Evolutionary conservation across 2,797 vertebrate genomes (phyloP), one percentile per base, ranked within the genome.

Genomic region (Enteromius trimaculatus): DNA sequence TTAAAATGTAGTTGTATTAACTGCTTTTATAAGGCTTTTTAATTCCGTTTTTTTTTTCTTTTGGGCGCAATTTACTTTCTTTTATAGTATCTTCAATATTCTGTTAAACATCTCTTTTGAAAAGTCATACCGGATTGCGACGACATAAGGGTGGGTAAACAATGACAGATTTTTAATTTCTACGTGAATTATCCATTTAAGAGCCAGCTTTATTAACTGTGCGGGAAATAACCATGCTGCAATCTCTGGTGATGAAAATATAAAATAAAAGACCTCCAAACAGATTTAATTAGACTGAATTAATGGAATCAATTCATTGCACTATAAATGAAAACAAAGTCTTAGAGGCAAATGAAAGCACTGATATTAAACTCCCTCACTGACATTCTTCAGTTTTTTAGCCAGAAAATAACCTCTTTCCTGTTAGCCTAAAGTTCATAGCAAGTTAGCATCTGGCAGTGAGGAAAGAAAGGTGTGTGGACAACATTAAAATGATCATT

Each of bases 401-500:
- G 26, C 42, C 29, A 42, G 60, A 82, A 64, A 66, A 75, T 7
- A 65, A 5, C 9, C 71, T 10, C n/a, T 75, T 26, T 72, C 0
- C 3, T 17, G 9, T 65, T 37, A 74, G 14, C 29, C 21, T 51
- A 6, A 68, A 11, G 14, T 44, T 13, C n/a, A 39, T 76, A 68
- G 47, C 62, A 31, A 47, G 23, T 42, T 76, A 68, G 70, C 10
- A 51, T n/a, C 47, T 82, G 79, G n/a, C 65, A 75, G 72, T 66
- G 34, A 72, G 71, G 39, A 83, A 58, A 65, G 55, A 34, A 75
- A 60, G 75, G 68, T 81, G 23, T 70, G 81, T 29, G 80, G 49
- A 53, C 26, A 53, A 19, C 19, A 37, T 76, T 66, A 84, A 84
- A 86, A 53, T 79, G 55, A 70, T 80, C 71, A 66, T 82, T 86